phyloP scores from a whole-genome alignment of 2,113 vertebrate species.

The Chionis minor region DNA sequence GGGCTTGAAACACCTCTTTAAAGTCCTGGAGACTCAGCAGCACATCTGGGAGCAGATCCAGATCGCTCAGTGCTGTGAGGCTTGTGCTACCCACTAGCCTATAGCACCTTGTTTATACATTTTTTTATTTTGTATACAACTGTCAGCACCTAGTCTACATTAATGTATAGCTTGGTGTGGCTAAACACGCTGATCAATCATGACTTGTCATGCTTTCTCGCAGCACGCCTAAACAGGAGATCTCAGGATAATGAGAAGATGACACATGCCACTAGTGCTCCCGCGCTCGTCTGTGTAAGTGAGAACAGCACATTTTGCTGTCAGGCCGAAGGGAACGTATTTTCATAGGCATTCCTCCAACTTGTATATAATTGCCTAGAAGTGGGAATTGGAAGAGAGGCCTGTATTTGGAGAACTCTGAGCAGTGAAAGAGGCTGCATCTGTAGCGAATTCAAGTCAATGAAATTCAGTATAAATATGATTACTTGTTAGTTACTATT shows the following conservation, averaged over 20 bases:
- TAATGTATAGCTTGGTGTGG: not conserved
- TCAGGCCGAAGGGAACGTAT: conserved; percentile 59
- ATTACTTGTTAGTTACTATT: not conserved
- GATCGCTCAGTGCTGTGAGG: not conserved
- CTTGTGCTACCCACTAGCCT: not conserved
- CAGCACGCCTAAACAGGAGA: not conserved
- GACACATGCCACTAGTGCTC: conserved; percentile 54
- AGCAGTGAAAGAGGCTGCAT: conserved; percentile 35
- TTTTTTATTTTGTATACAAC: not conserved
- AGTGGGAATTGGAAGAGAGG: conserved; percentile 55
- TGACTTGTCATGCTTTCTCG: not conserved
- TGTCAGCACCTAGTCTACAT: conserved; percentile 27
- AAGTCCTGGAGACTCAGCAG: not conserved
- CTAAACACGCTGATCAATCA: not conserved
- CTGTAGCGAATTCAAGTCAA: conserved; percentile 8
- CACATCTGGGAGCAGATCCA: conserved; percentile 7
- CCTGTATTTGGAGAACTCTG: conserved; percentile 9
- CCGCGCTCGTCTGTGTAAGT: conserved; percentile 27
- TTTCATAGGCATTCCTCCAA: conserved; percentile 67
- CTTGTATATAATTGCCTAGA: conserved; percentile 50
- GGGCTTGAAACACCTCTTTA: not conserved
- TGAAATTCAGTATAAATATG: not conserved
- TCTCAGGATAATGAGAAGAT: conserved; percentile 20
- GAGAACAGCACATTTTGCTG: conserved; percentile 64
- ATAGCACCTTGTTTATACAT: not conserved